phyloP scores from a whole-genome alignment of 2,888 invertebrate species.

The Frankliniella fusca region DNA sequence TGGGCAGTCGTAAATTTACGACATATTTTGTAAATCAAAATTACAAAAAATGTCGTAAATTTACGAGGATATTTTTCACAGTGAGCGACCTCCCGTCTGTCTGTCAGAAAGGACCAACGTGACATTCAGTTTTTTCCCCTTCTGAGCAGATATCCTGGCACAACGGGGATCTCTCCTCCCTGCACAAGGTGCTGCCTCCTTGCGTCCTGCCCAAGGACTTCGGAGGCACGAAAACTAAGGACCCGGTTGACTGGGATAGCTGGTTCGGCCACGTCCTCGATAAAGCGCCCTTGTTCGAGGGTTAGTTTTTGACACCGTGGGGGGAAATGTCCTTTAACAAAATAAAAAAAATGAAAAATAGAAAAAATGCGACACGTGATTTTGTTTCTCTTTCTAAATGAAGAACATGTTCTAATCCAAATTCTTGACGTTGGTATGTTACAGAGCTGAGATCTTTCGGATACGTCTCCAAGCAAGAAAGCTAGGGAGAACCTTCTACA shows the following conservation, averaged over 20 bases:
- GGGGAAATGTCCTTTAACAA: background rate
- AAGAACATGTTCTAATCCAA: background rate
- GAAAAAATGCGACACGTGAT: background rate
- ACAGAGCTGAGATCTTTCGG: background rate
- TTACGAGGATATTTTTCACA: no score
- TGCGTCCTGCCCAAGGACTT: conserved; percentile 46
- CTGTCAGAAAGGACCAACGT: background rate
- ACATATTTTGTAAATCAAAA: no score
- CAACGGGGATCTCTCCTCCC: conserved; percentile 44
- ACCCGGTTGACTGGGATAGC: conserved; percentile 35
- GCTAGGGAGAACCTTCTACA: no score
- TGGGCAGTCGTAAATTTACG: no score
- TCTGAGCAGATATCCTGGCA: conserved; percentile 47
- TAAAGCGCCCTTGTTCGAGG: background rate
- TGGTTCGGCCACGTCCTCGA: conserved; percentile 33
- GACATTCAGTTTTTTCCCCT: background rate
- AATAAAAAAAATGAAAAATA: no score
- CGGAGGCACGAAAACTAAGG: conserved; percentile 40
- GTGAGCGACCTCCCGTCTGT: no score
- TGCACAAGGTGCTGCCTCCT: conserved; percentile 45
- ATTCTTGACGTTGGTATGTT: background rate
- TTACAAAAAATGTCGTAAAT: no score
- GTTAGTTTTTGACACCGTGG: background rate
- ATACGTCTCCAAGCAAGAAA: background rate
- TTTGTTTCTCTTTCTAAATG: background rate